Conservation (phyloP, 2,797 vertebrate genomes). For the Alosa sapidissima region DNA sequence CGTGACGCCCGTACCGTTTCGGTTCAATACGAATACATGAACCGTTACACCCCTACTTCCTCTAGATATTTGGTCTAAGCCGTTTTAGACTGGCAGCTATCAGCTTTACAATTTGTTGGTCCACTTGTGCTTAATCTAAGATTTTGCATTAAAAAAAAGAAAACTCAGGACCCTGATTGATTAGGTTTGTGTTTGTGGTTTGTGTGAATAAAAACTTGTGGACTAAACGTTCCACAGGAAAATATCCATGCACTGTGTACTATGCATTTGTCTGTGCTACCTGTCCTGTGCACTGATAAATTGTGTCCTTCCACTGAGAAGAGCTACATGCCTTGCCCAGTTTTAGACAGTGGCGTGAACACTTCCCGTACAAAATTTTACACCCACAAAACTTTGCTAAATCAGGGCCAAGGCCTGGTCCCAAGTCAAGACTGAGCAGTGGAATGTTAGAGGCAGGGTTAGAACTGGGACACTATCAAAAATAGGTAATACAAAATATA, state of each 20-base stretch:
- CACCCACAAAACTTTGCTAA: not conserved
- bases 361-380: not conserved
- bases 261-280: not conserved
- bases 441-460: not conserved
- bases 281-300: not conserved
- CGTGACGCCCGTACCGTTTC: too few species aligned
- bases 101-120: slow-evolving; percentile 25
- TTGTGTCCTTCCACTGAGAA: not conserved
- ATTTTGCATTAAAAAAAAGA: slow-evolving; percentile 43
- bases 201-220: not conserved
- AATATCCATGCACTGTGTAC: not conserved
- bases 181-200: not conserved
- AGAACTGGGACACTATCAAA: slow-evolving; percentile 10
- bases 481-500: slow-evolving; percentile 10
- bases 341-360: not conserved
- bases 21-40: too few species aligned
- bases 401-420: not conserved
- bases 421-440: not conserved
- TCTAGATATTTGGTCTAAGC: slow-evolving; percentile 41
- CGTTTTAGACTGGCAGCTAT: slow-evolving; percentile 33
- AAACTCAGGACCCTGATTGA: not conserved
- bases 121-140: slow-evolving; percentile 53
- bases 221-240: not conserved
- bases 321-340: not conserved
- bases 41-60: slow-evolving; percentile 20